Conservation (phyloP, 2,113 vertebrate genomes). For the Myrmecobius fasciatus region DNA sequence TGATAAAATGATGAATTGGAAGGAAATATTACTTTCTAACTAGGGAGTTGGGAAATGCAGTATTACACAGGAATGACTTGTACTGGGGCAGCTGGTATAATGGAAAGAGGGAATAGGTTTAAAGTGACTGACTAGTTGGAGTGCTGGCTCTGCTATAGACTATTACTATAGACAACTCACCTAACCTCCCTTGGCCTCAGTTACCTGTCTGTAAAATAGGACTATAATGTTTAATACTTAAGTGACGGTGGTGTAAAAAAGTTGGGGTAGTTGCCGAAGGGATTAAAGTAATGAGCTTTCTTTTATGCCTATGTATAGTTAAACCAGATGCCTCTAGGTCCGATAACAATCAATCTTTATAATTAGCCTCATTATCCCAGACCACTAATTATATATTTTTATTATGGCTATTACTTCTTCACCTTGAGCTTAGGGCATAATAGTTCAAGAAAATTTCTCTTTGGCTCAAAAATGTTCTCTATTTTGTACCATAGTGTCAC, state of each 20-base stretch:
- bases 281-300: slow-evolving; percentile 71
- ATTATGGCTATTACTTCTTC: background rate
- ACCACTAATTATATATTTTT: slow-evolving; percentile 50
- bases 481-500: background rate
- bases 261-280: background rate
- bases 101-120: background rate
- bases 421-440: slow-evolving; percentile 40
- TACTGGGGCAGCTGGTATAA: background rate
- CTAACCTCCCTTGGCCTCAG: background rate
- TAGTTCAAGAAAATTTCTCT: background rate
- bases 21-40: background rate
- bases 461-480: background rate
- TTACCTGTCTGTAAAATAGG: background rate
- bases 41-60: background rate
- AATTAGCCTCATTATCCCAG: slow-evolving; percentile 24
- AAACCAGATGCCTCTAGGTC: slow-evolving; percentile 59
- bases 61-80: background rate
- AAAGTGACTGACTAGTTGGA: background rate
- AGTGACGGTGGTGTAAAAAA: background rate
- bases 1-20: background rate
- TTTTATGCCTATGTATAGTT: slow-evolving; percentile 66
- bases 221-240: background rate
- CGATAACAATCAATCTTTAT: slow-evolving; percentile 37
- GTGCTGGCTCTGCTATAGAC: background rate
- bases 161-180: background rate